Base-by-base conservation (phyloP, 2,113 vertebrate species). In the Passer montanus region DNA sequence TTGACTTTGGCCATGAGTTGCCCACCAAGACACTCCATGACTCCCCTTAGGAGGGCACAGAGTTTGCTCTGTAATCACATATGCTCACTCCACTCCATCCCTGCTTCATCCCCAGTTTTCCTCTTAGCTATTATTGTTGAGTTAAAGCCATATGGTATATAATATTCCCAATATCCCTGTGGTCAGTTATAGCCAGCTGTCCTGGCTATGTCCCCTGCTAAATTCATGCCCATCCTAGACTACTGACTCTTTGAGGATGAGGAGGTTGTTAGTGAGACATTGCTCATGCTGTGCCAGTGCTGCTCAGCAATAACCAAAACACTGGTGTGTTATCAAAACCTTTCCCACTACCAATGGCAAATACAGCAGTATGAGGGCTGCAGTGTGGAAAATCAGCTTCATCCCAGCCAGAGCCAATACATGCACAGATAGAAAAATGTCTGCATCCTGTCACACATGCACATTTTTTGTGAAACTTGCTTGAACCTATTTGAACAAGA, bases 281-380 rank as follows among this genome's bases (percentile, higher is more conserved):
- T 7, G 28, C 7, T 59, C 46, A 46, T 46, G 8, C 7, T 53
- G 35, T 4, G 2, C 2, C 3, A 67, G 24, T 1, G 4, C 46
- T 66, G 7, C 16, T 43, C 18, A 1, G 3, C 16, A 33, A 33
- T 30, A 58, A 13, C 20, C 27, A 47, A 52, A 88, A 50, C 9
- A 35, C 2, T 39, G 17, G 1, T 62, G 21, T 39, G 9, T 59
- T 49, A 15, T 8, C 13, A 59, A 53, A 12, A 37, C 1, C 22
- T 76, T 73, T 73, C 26, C 47, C 43, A 13, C 5, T 43, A n/a
- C 15, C 28, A 53, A 3, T 44, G 24, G 24, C 43, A 23, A 67
- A 6, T 12, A 76, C 13, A 46, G 10, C 7, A 33, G 11, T 64
- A 12, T 22, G 8, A 69, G 5, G 13, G 20, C 17, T 81, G 6